Base-by-base conservation (phyloP, 2,113 vertebrate genomes). In the Gorsachius goisagi region DNA sequence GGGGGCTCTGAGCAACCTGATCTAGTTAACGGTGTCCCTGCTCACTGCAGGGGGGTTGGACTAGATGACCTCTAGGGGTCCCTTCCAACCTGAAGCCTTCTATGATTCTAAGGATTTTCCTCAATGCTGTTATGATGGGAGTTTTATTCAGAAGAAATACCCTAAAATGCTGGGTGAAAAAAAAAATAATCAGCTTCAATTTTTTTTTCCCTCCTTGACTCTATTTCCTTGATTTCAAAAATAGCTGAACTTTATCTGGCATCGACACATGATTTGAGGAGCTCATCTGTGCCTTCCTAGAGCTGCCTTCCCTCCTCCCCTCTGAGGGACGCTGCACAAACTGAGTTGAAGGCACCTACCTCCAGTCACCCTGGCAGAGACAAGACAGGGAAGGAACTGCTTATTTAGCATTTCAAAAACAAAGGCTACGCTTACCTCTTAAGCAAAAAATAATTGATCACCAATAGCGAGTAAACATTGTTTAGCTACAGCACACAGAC, bases 391-490 rank as follows among this genome's bases (percentile, higher is more conserved):
- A 95, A 85, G 12, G 8, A n/a, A 33, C 58, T 83, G 58, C 13
- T 86, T 73, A 84, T 69, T 86, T 84, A 86, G 21, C 68, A 89
- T 79, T 85, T 64, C 45, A 77, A 95, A 96, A 93, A 15, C 21
- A 92, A 92, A 87, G 21, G 30, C 13, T 63, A 72, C 67, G 32
- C 28, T 90, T 97, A 85, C 60, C 26, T 91, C 60, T 96, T 97
- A 88, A 93, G 86, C 72, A 95, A 96, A 96, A 97, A 95, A 45
- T 28, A 88, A 97, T 90, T 96, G 95, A 97, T 98, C 86, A 94
- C 30, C 81, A 93, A 85, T 79, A 87, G 44, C 88, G 45, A 95
- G 68, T 41, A 97, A 97, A 93, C 49, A 49, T 28, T 89, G 62
- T 88, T 97, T 96, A 95, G 76, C 45, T 53, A 85, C 56, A 91